Base-by-base conservation (phyloP, 2,888 invertebrate genomes). In the Encarsia formosa region DNA sequence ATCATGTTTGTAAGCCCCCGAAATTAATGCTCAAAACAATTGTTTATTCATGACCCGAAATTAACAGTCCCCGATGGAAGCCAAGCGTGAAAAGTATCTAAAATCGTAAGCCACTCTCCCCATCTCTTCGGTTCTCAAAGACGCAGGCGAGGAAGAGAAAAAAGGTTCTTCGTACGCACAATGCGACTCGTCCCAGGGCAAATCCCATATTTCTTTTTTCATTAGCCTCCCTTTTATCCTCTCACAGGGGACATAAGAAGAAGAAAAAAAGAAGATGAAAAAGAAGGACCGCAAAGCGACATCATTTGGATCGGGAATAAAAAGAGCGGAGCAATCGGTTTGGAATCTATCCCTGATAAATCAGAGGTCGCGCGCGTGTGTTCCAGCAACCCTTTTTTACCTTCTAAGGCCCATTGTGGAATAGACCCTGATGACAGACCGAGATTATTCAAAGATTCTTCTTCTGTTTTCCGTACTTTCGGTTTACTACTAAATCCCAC, bases 161-260 rank as follows among this genome's bases (percentile, higher is more conserved):
- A 41, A 35, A 31, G 37, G 26, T 16, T 11, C 24, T 40, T 16
- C 9, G 16, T 15, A n/a, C 9, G 16, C 16, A 18, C 34, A 19
- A 11, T 19, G 20, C 20, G 3, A 54, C 54, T 51, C 43, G 35
- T 20, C 43, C 34, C 15, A 46, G 49, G 26, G 35, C 35, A 46
- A 50, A 50, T 47, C 48, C 56, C 40, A 53, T 56, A 56, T 56
- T 53, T 56, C 53, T 56, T 53, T 50, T 53, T 56, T 50, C 53
- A 56, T 56, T 56, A 53, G 56, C 40, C n/a, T n/a, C n/a, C 50
- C 47, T 34, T 39, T 40, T 40, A 37, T 19, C 37, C 35, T 45
- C 16, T 38, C 15, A 23, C 49, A 35, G 18, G 3, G 20, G 32
- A 26, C 26, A 26, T 26, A 26, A 6, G 11, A 6, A 26, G 6